Evolutionary conservation across 2,113 vertebrate species (phyloP).

Genomic region (Burhinus oedicnemus): DNA sequence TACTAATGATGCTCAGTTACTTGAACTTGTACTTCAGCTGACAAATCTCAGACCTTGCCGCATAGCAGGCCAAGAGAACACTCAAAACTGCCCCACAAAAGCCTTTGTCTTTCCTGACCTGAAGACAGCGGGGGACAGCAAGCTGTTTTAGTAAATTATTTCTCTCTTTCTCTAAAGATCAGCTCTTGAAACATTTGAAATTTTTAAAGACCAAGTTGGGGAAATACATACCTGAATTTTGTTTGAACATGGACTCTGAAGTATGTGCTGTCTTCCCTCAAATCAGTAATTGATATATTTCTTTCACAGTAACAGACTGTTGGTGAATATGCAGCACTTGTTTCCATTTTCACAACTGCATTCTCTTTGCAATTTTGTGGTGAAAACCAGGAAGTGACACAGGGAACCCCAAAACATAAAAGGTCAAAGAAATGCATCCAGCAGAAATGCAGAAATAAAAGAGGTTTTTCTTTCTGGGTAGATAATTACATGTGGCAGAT

Average conservation of each 20-base stretch:
- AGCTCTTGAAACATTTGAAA: neutral
- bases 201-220: neutral
- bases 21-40: neutral
- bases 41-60: neutral
- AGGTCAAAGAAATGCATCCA: neutral
- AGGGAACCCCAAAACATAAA: neutral
- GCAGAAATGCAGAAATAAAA: neutral
- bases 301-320: neutral
- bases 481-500: neutral
- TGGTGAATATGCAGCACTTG: neutral
- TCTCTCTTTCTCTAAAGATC: neutral
- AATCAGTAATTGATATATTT: neutral
- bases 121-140: neutral
- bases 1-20: neutral
- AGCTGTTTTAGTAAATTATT: neutral
- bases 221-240: neutral
- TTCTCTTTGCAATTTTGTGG: neutral
- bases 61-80: neutral
- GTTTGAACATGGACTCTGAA: neutral
- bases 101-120: neutral
- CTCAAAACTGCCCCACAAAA: neutral
- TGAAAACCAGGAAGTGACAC: neutral
- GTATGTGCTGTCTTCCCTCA: neutral
- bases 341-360: neutral
- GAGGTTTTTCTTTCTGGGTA: neutral